Evolutionary conservation across 2,888 invertebrate species (phyloP).

Genomic region (Trachelus troglodyta): DNA sequence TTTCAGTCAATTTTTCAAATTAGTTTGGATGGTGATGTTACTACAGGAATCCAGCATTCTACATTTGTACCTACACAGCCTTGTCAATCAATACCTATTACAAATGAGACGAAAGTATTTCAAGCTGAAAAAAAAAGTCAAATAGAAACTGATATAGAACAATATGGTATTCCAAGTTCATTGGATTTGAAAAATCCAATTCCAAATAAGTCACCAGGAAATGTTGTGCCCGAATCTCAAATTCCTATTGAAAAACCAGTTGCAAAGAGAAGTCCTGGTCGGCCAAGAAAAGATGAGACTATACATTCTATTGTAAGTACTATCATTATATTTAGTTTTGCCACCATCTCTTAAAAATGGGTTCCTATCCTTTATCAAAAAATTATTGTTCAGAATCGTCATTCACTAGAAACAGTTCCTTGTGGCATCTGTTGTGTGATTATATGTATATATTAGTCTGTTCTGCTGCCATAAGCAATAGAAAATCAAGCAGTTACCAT

Average conservation of each 20-base stretch:
- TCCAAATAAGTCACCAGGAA: neutral
- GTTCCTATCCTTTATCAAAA: neutral
- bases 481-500: too few species aligned
- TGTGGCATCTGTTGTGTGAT: neutral
- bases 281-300: conserved; percentile 44
- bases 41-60: conserved; percentile 29
- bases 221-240: neutral
- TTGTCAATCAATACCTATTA: conserved; percentile 21
- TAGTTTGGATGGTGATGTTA: conserved; percentile 35
- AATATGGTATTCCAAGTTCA: too few species aligned
- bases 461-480: too few species aligned
- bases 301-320: conserved; percentile 23
- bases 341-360: neutral
- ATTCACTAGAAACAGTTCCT: neutral
- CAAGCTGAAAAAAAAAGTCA: conserved; percentile 5
- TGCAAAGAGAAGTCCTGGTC: conserved; percentile 42
- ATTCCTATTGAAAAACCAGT: neutral
- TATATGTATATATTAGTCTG: too few species aligned
- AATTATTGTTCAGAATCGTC: neutral
- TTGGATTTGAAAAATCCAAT: too few species aligned
- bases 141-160: neutral
- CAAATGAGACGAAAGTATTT: conserved; percentile 15
- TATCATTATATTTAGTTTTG: too few species aligned
- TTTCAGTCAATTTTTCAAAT: conserved; percentile 48
- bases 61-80: conserved; percentile 28